Evolutionary conservation across 2,888 invertebrate species (phyloP).

Genomic region (Halocaridina rubra): DNA sequence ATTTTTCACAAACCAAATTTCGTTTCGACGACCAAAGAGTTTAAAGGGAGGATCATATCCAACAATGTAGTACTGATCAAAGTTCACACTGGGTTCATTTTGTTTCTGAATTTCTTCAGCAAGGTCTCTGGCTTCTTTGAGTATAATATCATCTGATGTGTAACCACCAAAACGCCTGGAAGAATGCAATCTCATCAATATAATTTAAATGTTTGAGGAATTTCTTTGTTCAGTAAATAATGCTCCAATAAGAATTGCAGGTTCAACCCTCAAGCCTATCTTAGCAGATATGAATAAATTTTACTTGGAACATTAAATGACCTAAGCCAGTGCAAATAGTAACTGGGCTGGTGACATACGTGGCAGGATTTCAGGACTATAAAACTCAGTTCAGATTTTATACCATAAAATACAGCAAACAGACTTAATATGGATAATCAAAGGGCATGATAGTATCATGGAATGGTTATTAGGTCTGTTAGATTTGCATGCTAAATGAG

Average conservation of each 20-base stretch:
- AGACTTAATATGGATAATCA: too few species aligned
- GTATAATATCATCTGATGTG: conserved; percentile 64
- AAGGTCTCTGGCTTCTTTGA: conserved; percentile 62
- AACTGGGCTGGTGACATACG: background rate
- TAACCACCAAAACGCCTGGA: conserved; percentile 65
- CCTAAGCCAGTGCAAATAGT: background rate
- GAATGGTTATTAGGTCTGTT: too few species aligned
- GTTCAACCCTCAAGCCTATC: background rate
- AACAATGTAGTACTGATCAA: conserved; percentile 66
- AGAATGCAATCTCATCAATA: background rate
- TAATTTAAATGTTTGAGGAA: background rate
- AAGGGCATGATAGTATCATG: too few species aligned
- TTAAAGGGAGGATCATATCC: conserved; percentile 68
- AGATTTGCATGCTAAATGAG: too few species aligned
- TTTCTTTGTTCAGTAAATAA: background rate
- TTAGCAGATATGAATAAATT: background rate
- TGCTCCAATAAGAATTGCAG: too few species aligned
- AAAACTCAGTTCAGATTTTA: too few species aligned
- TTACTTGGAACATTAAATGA: background rate
- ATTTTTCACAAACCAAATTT: conserved; percentile 67
- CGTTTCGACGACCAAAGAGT: conserved; percentile 67
- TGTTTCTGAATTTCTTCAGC: conserved; percentile 35
- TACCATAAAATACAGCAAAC: too few species aligned
- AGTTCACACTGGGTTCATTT: conserved; percentile 49
- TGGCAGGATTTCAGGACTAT: too few species aligned